Evolutionary conservation across 2,797 vertebrate genomes (phyloP), one percentile per base, ranked within the genome.

Genomic region (Pelodytes ibericus): DNA sequence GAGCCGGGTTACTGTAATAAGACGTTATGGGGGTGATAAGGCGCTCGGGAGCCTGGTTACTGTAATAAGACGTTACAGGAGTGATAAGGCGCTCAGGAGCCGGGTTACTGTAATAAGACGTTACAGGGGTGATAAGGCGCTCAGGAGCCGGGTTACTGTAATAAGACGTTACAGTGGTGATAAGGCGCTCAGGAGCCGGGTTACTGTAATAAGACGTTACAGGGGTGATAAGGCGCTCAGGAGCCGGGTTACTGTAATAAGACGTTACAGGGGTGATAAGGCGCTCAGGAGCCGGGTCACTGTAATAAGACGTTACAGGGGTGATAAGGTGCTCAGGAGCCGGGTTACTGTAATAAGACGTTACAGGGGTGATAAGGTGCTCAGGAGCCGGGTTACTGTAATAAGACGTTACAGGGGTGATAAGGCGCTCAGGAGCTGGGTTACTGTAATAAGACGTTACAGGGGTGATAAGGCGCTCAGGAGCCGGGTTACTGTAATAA

Each of bases 391-490:
- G 47, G 51, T 65, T 65, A 74, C 22, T 62, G 44, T 51, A 65
- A 56, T 65, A 57, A 41, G 61, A 56, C 26, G 59, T 65, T n/a
- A 57, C 33, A 66, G 61, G n/a, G 71, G 31, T 51, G 67, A 74
- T 74, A 74, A 74, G 72, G 56, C 33, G 29, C 51, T 74, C 36
- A 59, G 36, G 31, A 20, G 33, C 16, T n/a, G n/a, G n/a, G n/a
- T 26, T 66, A 74, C 72, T 62, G 36, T 63, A 66, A 67, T 57
- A n/a, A 73, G 33, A 58, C 24, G 33, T 66, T 66, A 74, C 33
- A 74, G 63, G n/a, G 72, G 33, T 60, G 63, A 72, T 63, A 72
- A 72, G 59, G 30, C 44, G 26, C 59, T 53, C 71, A 63, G 44
- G 59, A 25, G 70, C 27, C 27, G 15, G 57, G 58, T 72, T 72